Evolutionary conservation across 2,888 invertebrate species (phyloP), one percentile per base, ranked within the genome.

Genomic region (Brenthis ino): DNA sequence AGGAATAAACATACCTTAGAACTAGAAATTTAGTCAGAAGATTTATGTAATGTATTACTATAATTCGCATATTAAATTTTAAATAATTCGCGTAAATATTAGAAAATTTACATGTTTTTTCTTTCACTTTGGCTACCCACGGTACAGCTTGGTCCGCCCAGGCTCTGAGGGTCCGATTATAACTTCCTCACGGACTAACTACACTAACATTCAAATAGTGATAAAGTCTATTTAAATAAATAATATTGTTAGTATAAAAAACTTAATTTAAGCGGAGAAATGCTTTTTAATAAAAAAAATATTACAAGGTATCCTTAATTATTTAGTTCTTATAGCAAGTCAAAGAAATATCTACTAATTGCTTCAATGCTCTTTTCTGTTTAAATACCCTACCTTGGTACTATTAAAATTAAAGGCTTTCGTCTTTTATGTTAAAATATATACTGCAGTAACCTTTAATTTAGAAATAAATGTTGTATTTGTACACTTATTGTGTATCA

Each of bases 331-430:
- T 67, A 43, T 53, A 57, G 57, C 65, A 54, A 56, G 65, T 57
- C 57, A 63, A 63, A 65, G 57, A 63, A 57, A 64, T 66, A 57
- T 11, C 37, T 66, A 63, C 66, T 69, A 69, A 69, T 66, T 69
- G 69, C 57, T 37, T 28, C 37, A 53, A 65, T 57, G 57, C 13
- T 43, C 43, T 24, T 53, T 65, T 65, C 53, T 16, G 28, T 53
- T 58, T 58, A 53, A 65, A 61, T 60, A 55, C 13, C 37, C 14
- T 33, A 33, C 47, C 37, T 60, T 60, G 54, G 24, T 43, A 60
- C 48, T 47, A 60, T 55, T 55, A 48, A 53, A 57, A 61, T 54
- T 47, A 16, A 28, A 48, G 16, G 54, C 54, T 47, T 54, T 13
- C n/a, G 13, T 28, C 28, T 53, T 66, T 58, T 28, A 54, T 60